These are phyloP conservation scores for Cetonia aurata DNA, from an alignment of 2,888 invertebrate genomes.

Conservation along the genomic window DNA sequence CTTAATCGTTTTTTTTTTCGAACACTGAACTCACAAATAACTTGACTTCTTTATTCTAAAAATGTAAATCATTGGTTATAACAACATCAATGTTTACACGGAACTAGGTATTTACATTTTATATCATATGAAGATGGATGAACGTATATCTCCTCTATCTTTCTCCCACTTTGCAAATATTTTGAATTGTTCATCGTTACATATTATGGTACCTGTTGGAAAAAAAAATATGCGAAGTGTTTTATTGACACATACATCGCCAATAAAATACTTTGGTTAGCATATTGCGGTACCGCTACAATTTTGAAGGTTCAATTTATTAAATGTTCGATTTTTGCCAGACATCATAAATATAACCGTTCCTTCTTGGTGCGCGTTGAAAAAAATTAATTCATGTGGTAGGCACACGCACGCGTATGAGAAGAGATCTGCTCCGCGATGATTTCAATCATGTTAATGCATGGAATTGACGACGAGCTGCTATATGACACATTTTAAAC, in stretches of 20 bases:
- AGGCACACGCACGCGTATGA: conserved; percentile 2
- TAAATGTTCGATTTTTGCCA: conserved; percentile 39
- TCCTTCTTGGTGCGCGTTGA: conserved; percentile 23
- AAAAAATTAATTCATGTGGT: conserved; percentile 19
- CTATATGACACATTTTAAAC: conserved; percentile 38
- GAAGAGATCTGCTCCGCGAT: conserved; percentile 8
- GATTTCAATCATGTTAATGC: conserved; percentile 26
- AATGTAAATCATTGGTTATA: too few relatives aligned
- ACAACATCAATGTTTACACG: too few relatives aligned
- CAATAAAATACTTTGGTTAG: conserved; percentile 36
- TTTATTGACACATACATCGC: conserved; percentile 22
- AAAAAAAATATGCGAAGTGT: conserved; percentile 21
- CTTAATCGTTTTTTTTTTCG: too few relatives aligned
- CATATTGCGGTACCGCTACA: conserved; percentile 34
- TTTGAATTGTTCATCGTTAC: conserved; percentile 19
- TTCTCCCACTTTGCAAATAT: neutral
- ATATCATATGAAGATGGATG: too few relatives aligned
- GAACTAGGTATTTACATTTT: too few relatives aligned
- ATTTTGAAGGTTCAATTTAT: conserved; percentile 42
- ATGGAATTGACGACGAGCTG: conserved; percentile 29
- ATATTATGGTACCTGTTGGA: conserved; percentile 24
- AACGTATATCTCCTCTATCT: neutral
- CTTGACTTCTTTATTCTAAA: too few relatives aligned
- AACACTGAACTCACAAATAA: too few relatives aligned
- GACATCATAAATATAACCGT: conserved; percentile 39